phyloP scores from a whole-genome alignment of 2,113 vertebrate species.

The Crotalus tigris region DNA sequence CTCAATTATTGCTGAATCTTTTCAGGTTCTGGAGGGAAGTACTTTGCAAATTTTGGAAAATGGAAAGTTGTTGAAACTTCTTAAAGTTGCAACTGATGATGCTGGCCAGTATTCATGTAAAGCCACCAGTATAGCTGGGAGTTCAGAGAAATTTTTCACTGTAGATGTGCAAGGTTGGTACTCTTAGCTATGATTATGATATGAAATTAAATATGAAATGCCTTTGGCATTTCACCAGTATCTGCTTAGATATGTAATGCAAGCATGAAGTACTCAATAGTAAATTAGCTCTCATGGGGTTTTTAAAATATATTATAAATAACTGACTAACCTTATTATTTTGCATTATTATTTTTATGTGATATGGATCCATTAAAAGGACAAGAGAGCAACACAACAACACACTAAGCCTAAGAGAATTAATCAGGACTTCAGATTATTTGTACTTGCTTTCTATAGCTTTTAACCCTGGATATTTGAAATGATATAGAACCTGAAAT shows the following conservation, averaged over 20 bases:
- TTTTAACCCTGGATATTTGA: neutral
- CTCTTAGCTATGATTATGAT: neutral
- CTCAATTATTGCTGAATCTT: conserved; percentile 47
- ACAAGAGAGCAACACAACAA: neutral
- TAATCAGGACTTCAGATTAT: neutral
- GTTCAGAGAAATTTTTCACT: conserved; percentile 83
- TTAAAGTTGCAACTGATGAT: conserved; percentile 73
- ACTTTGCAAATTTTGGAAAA: conserved; percentile 77
- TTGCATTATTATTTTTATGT: neutral
- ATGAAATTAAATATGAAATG: neutral
- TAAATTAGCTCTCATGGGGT: neutral
- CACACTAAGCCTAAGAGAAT: neutral
- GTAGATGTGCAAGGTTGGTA: conserved; percentile 84
- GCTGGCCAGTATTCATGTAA: conserved; percentile 87
- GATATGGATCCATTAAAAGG: neutral
- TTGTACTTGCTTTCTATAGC: neutral
- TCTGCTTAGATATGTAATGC: neutral
- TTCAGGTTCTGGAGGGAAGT: conserved; percentile 78
- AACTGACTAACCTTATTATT: neutral
- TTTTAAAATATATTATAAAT: neutral
- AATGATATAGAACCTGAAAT: neutral
- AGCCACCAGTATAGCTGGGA: conserved; percentile 88
- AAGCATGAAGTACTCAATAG: neutral
- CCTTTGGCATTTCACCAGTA: neutral
- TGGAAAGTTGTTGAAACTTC: conserved; percentile 84